phyloP scores from a whole-genome alignment of 2,113 vertebrate species.

The Aythya baeri region DNA sequence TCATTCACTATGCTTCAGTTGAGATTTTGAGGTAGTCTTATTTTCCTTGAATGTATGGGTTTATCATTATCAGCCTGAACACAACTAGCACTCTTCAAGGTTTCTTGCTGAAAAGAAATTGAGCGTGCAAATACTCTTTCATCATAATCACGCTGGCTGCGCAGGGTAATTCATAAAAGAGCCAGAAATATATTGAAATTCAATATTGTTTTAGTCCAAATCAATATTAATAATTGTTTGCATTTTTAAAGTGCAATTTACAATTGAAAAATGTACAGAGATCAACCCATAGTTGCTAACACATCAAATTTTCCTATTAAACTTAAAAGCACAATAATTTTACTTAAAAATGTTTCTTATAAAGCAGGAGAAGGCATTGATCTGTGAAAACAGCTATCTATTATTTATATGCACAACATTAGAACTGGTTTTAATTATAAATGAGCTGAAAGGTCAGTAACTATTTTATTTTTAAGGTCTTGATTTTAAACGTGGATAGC shows the following conservation, averaged over 20 bases:
- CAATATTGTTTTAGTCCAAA: constrained; percentile 85
- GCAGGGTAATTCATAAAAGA: constrained; percentile 81
- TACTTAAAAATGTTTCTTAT: constrained; percentile 61
- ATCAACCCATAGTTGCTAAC: constrained; percentile 74
- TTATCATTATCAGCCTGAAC: constrained; percentile 67
- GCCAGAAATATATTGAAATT: constrained; percentile 81
- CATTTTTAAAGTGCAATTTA: constrained; percentile 82
- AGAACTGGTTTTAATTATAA: constrained; percentile 69
- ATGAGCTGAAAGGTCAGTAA: constrained; percentile 71
- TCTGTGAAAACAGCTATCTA: constrained; percentile 70
- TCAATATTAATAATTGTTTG: constrained; percentile 89
- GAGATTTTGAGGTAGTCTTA: constrained; percentile 51
- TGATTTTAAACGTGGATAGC: constrained; percentile 24
- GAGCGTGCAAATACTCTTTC: constrained; percentile 77
- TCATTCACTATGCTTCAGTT: constrained; percentile 38
- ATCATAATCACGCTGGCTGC: constrained; percentile 78
- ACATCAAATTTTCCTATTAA: constrained; percentile 77
- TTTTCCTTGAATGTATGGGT: constrained; percentile 50
- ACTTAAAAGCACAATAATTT: constrained; percentile 66
- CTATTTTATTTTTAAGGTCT: constrained; percentile 67
- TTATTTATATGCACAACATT: constrained; percentile 73
- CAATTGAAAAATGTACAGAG: constrained; percentile 76
- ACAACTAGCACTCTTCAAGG: constrained; percentile 54
- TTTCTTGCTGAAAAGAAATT: constrained; percentile 77
- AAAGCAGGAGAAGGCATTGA: constrained; percentile 56